Evolutionary conservation across 2,113 vertebrate species (phyloP).

Genomic region (Carlito syrichta): DNA sequence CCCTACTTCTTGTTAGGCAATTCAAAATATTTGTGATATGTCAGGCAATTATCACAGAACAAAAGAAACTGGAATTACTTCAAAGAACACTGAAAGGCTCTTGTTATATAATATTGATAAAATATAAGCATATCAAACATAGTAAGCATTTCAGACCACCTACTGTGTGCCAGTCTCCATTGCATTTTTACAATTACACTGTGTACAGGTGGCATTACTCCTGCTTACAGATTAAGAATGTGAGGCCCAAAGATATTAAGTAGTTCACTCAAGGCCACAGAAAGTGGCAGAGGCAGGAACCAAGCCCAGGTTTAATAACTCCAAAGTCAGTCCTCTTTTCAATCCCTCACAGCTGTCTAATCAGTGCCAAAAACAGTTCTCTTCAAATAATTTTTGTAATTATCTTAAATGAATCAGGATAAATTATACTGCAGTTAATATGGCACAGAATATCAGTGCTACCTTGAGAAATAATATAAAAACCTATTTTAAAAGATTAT

Average conservation of each 20-base stretch:
- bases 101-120: background rate
- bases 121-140: background rate
- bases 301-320: background rate
- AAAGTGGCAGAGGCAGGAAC: background rate
- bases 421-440: background rate
- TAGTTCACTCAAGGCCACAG: background rate
- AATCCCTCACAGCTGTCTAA: background rate
- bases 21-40: background rate
- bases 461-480: background rate
- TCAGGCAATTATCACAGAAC: background rate
- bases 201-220: too few relatives aligned
- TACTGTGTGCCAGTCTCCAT: background rate
- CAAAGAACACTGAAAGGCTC: background rate
- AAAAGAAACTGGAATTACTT: background rate
- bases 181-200: background rate
- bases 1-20: background rate
- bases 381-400: background rate
- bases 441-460: background rate
- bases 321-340: background rate
- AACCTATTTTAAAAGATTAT: background rate
- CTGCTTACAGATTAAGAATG: background rate
- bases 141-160: background rate
- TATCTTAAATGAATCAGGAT: background rate
- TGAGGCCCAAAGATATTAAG: background rate
- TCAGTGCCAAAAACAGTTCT: background rate